A percentile compares a stretch with the other conserved stretches of the same genome.
Conservation (phyloP, 2,888 invertebrate species). For the Epinotia bilunana region DNA sequence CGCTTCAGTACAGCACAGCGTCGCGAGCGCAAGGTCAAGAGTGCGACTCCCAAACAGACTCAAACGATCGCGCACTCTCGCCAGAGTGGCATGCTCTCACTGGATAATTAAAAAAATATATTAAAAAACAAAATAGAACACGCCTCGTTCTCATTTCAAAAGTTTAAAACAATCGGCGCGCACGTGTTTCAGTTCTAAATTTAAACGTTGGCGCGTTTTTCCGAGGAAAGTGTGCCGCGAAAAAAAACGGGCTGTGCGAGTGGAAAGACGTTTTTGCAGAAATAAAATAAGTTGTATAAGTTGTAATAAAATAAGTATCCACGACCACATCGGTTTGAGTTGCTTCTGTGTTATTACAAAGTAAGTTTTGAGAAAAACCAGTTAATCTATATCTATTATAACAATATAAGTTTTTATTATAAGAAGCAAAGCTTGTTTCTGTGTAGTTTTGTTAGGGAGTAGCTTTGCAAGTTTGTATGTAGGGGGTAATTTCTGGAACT, state of each 20-base stretch:
- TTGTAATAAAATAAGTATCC: background rate
- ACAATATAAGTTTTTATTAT: no score
- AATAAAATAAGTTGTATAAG: background rate
- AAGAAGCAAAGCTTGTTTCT: no score
- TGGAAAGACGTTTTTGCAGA: slow-evolving; percentile 18
- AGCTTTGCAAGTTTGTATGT: no score
- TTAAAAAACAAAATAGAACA: slow-evolving; percentile 46
- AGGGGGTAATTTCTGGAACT: no score
- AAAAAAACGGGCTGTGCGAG: slow-evolving; percentile 24
- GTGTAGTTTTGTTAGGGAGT: no score
- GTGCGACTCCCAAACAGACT: slow-evolving; percentile 75
- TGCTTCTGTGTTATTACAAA: slow-evolving; percentile 25
- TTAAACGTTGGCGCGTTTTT: slow-evolving; percentile 59
- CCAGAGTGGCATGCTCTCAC: slow-evolving; percentile 65
- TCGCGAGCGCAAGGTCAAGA: slow-evolving; percentile 79
- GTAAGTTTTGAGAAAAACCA: slow-evolving; percentile 13
- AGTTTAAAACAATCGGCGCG: slow-evolving; percentile 16
- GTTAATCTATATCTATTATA: no score
- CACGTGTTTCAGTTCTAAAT: slow-evolving; percentile 64
- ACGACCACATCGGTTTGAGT: background rate
- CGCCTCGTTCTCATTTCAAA: slow-evolving; percentile 29
- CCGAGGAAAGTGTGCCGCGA: slow-evolving; percentile 50
- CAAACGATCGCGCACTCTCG: slow-evolving; percentile 57
- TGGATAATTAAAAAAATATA: slow-evolving; percentile 51
- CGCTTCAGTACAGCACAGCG: slow-evolving; percentile 74